These are phyloP conservation scores for Musca vetustissima DNA, from an alignment of 1,140 invertebrate genomes.

Conservation along the genomic window DNA sequence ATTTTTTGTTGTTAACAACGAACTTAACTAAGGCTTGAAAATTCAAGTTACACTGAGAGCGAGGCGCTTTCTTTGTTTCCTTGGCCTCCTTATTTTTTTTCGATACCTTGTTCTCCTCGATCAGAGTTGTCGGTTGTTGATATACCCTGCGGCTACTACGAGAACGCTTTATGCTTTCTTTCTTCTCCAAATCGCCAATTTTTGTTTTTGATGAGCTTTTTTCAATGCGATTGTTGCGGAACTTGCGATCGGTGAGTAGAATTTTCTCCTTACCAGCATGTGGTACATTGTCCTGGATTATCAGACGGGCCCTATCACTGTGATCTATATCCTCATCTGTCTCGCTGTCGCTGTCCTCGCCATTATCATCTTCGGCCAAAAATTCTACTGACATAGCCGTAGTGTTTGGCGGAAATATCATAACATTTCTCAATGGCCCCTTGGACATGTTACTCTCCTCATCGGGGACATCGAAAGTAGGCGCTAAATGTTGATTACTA, in stretches of 20 bases:
- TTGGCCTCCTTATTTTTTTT: neutral
- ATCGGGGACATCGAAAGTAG: neutral
- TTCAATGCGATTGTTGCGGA: constrained; percentile 40
- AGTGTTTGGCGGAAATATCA: constrained; percentile 21
- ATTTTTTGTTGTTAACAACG: constrained; percentile 39
- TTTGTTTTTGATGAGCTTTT: constrained; percentile 44
- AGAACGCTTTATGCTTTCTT: constrained; percentile 33
- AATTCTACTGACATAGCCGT: neutral
- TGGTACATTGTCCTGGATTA: constrained; percentile 24
- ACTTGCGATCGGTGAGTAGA: constrained; percentile 40
- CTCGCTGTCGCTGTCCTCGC: constrained; percentile 21
- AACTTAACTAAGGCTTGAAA: constrained; percentile 41
- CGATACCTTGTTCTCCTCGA: constrained; percentile 8
- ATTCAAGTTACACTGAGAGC: constrained; percentile 35
- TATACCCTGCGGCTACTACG: constrained; percentile 31
- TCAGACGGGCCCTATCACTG: neutral
- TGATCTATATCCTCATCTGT: constrained; percentile 20
- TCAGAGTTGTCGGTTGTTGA: neutral
- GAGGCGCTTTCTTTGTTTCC: constrained; percentile 23
- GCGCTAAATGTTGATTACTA: neutral
- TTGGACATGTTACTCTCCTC: neutral
- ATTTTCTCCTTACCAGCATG: constrained; percentile 32
- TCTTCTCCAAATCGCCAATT: constrained; percentile 31
- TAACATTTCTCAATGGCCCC: neutral
- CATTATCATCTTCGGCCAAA: neutral